Conservation (phyloP, 1,140 invertebrate species). For the Ostrea edulis region DNA sequence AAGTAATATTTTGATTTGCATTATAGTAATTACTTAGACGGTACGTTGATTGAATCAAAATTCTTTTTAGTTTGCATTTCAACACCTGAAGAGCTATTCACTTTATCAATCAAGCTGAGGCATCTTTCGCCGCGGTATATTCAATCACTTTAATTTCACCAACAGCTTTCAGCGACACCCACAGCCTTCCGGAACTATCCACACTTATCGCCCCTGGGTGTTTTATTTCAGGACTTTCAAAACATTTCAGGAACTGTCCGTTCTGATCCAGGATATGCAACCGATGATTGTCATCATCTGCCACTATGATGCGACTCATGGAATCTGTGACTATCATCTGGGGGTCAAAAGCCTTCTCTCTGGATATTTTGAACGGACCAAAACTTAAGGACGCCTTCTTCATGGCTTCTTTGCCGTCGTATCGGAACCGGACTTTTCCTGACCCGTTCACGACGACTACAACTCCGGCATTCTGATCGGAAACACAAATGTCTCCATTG, state of each 20-base stretch:
- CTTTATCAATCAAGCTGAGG: no score
- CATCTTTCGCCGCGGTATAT: no score
- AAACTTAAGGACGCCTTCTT: not conserved
- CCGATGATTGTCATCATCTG: not conserved
- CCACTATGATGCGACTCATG: not conserved
- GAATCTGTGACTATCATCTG: not conserved
- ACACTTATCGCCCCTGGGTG: not conserved
- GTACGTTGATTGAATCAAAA: no score
- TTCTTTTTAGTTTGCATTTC: no score
- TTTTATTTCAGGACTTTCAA: not conserved
- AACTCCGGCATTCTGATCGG: not conserved
- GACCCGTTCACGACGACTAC: not conserved
- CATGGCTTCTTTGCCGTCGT: not conserved
- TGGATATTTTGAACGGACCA: not conserved
- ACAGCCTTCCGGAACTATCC: not conserved
- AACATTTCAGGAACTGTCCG: not conserved
- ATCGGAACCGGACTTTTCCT: not conserved
- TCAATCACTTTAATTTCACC: no score
- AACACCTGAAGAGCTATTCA: no score
- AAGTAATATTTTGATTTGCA: no score
- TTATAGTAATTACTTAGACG: no score
- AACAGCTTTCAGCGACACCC: not conserved
- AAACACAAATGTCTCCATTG: not conserved
- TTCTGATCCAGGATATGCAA: not conserved
- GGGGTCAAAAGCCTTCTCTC: not conserved